Evolutionary conservation across 2,113 vertebrate species (phyloP).

Genomic region (Cochlearius cochlearius): DNA sequence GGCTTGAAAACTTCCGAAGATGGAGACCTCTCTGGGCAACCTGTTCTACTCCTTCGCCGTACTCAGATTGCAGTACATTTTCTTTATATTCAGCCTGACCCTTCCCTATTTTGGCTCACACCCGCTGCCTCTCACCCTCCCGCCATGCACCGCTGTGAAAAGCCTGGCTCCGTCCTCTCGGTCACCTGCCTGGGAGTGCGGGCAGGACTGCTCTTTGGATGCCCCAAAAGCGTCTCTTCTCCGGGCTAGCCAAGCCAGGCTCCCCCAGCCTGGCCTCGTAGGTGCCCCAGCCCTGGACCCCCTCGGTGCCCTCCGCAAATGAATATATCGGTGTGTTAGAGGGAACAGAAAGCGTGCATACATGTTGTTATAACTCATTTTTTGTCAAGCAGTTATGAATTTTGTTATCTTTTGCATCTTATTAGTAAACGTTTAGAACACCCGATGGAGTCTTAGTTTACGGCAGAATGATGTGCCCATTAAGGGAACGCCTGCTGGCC

Average conservation of each 20-base stretch:
- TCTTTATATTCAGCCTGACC: not conserved
- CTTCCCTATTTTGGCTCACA: not conserved
- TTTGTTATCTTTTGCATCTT: not conserved
- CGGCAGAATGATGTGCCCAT: not conserved
- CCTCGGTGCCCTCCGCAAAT: not conserved
- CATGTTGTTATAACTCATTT: not conserved
- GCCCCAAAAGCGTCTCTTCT: too few relatives aligned
- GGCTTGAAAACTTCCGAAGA: not conserved
- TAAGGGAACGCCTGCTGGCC: not conserved
- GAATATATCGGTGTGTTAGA: not conserved
- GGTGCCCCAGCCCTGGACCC: too few relatives aligned
- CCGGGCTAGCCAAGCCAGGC: too few relatives aligned
- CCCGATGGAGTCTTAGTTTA: not conserved
- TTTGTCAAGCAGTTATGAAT: not conserved
- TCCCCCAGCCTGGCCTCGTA: too few relatives aligned
- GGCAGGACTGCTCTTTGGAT: too few relatives aligned
- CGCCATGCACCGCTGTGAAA: not conserved
- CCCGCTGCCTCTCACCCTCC: not conserved
- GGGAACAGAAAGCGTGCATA: not conserved
- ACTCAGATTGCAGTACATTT: not conserved
- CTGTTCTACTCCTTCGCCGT: not conserved
- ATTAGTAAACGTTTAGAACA: not conserved
- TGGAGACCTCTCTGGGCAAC: not conserved
- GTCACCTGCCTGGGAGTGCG: rapidly evolving
- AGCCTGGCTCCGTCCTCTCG: not conserved